A percentile compares a stretch with the other conserved stretches of the same genome.
Conservation (phyloP, 2,888 invertebrate species). For the Eulithis prunata region DNA sequence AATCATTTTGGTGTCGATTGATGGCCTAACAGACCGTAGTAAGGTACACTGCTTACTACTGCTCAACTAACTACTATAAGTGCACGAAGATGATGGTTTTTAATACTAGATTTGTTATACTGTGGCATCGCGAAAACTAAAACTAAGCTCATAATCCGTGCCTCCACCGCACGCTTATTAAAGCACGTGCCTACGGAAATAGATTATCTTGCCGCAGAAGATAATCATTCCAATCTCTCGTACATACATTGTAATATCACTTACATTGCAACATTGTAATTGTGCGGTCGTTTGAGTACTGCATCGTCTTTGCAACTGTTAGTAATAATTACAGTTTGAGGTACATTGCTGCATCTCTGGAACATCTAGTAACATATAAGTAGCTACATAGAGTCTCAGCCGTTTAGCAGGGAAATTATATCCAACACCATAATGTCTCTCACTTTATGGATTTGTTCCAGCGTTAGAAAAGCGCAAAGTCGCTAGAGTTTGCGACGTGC, state of each 20-base stretch:
- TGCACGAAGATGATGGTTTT: neutral
- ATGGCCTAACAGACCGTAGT: too few species aligned
- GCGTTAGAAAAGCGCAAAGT: too few species aligned
- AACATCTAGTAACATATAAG: too few species aligned
- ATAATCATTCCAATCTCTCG: neutral
- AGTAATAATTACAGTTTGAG: too few species aligned
- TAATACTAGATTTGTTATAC: conserved; percentile 4
- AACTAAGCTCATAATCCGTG: conserved; percentile 21
- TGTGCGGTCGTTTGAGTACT: neutral
- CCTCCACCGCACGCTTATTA: conserved; percentile 18
- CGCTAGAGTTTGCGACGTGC: too few species aligned
- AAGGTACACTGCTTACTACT: neutral
- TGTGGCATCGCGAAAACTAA: conserved; percentile 19
- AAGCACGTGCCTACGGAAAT: conserved; percentile 22
- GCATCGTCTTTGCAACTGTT: too few species aligned
- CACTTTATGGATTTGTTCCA: too few species aligned
- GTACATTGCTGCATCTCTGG: too few species aligned
- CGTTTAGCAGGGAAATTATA: too few species aligned
- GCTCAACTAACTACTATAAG: neutral
- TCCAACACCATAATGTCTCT: too few species aligned
- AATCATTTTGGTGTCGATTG: too few species aligned
- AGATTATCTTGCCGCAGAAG: conserved; percentile 13
- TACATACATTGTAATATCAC: conserved; percentile 1
- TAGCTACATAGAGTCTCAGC: too few species aligned
- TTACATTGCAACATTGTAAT: neutral